Conservation (phyloP, 2,888 invertebrate genomes). For the Thymelicus acteon region DNA sequence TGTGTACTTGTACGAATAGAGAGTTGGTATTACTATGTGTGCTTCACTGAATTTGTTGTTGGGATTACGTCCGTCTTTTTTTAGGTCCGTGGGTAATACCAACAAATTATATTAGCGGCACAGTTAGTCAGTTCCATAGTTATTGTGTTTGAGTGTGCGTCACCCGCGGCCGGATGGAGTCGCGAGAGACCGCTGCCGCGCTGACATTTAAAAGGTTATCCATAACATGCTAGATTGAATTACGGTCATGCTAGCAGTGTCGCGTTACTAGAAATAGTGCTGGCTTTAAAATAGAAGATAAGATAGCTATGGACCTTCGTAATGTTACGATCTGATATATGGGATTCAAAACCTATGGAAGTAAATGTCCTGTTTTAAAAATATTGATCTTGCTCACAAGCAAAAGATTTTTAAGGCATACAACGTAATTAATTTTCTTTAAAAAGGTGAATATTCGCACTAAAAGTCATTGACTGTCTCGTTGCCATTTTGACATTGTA, state of each 20-base stretch:
- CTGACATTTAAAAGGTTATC: slow-evolving; percentile 36
- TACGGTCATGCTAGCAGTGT: slow-evolving; percentile 21
- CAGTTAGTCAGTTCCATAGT: slow-evolving; percentile 9
- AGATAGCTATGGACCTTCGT: not conserved
- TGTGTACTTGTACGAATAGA: too few species aligned
- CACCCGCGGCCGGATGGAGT: slow-evolving; percentile 21
- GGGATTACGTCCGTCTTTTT: too few species aligned
- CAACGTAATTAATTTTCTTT: too few species aligned
- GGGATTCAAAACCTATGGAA: not conserved
- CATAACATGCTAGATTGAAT: slow-evolving; percentile 34
- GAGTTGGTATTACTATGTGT: too few species aligned
- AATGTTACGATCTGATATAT: not conserved
- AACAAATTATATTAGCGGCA: not conserved
- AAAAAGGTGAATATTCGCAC: too few species aligned
- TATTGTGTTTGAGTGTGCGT: slow-evolving; percentile 22
- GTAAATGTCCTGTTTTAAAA: not conserved
- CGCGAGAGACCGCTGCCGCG: slow-evolving; percentile 28
- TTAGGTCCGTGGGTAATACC: too few species aligned
- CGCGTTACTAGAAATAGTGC: slow-evolving; percentile 16
- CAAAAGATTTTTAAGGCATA: too few species aligned
- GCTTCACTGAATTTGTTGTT: too few species aligned
- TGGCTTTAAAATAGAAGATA: slow-evolving; percentile 1
- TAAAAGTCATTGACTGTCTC: too few species aligned
- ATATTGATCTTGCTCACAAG: too few species aligned
- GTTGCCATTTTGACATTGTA: too few species aligned